Base-by-base conservation (phyloP, 2,888 invertebrate genomes). In the Trachelus iudaicus region DNA sequence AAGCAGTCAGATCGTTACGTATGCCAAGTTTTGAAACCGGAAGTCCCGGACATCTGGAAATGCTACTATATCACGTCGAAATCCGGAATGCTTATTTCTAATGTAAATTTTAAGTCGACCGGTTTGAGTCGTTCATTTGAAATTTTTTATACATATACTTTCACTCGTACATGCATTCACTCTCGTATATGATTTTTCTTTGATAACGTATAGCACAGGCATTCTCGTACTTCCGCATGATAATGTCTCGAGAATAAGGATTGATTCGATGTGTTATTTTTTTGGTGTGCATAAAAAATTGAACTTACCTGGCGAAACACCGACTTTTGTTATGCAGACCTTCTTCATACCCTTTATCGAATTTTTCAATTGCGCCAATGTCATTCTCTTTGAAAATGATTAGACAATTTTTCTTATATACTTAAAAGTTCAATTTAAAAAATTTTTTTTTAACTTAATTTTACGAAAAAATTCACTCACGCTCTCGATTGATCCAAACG, bases 271-370 rank as follows among this genome's bases (percentile, higher is more conserved):
- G 6, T 69, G 6, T 37, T 56, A n/a, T 75, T 35, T 3, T 4
- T 35, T 35, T 1, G 34, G 9, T 34, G 34, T 35, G 76, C 11
- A 34, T 35, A 79, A 76, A 76, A 69, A 73, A 80, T 71, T 71
- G 11, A 75, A 82, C 85, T 91, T 90, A 94, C 94, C 94, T 83
- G 93, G 92, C 69, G 92, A 91, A 31, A 92, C 93, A 84, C 94
- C 93, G 77, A 92, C 93, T 91, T 95, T 95, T 3, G 94, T 93
- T 76, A 93, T 92, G 84, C 95, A 96, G 0, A 93, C 91, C 87
- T 95, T 95, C 75, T 94, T 92, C 91, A 95, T 93, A 86, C 94
- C 92, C 89, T 94, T 94, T 3, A 94, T 92, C 0, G 94, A 94
- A n/a, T 93, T 93, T 86, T 87, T 93, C 84, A 95, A 91, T 89